Percentiles rank a stretch among this genome's conserved stretches.
Conservation (phyloP, 2,113 vertebrate genomes). For the Toxotes jaculatrix region DNA sequence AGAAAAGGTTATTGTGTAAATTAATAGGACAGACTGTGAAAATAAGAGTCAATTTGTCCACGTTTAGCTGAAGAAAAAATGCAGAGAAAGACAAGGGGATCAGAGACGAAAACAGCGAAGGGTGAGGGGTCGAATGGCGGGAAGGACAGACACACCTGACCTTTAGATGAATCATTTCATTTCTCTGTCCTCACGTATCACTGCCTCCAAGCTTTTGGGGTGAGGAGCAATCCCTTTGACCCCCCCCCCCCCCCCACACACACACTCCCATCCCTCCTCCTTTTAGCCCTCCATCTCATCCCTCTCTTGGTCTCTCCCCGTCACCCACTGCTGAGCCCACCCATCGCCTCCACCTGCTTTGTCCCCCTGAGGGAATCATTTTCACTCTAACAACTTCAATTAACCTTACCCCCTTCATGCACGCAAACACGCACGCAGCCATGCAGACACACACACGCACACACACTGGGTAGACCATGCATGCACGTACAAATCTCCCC, state of each 20-base stretch:
- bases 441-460: not conserved
- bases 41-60: not conserved
- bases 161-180: constrained; percentile 81
- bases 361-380: constrained; percentile 74
- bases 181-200: constrained; percentile 73
- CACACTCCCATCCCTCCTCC: not conserved
- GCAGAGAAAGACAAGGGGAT: constrained; percentile 5
- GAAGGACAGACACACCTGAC: constrained; percentile 68
- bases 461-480: not conserved
- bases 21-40: not conserved
- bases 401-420: constrained; percentile 76
- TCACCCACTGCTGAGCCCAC: constrained; percentile 67
- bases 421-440: constrained; percentile 33
- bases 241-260: too few species aligned
- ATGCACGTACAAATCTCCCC: constrained; percentile 14
- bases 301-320: constrained; percentile 34
- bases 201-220: constrained; percentile 59
- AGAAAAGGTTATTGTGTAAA: constrained; percentile 34
- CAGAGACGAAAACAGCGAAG: not conserved
- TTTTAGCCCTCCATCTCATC: constrained; percentile 7
- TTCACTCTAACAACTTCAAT: constrained; percentile 82
- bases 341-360: constrained; percentile 59
- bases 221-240: constrained; percentile 63
- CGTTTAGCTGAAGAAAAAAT: constrained; percentile 7
- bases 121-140: constrained; percentile 24